Evolutionary conservation across 2,113 vertebrate species (phyloP), one percentile per base, ranked within the genome.

Genomic region (Pheucticus melanocephalus): DNA sequence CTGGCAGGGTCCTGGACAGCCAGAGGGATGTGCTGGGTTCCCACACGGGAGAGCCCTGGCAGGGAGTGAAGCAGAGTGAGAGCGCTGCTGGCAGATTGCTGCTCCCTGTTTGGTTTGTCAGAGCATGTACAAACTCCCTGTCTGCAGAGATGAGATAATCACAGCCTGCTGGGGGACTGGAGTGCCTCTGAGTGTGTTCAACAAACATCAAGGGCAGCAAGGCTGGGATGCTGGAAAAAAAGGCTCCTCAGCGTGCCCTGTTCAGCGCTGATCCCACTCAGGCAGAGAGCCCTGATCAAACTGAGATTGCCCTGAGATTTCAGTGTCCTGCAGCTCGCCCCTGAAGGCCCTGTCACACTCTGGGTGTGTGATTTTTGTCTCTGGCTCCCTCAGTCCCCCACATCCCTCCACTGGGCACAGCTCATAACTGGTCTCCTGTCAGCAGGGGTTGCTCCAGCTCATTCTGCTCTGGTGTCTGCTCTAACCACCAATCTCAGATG

Each of bases 101-200:
- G 48, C 84, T 94, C 59, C 10, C 60, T 82, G 75, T 82, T 88
- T 86, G 56, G 9, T 88, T 93, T 96, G 82, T 78, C 85, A 80
- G 85, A 50, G 48, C 47, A 57, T 79, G 86, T 69, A 85, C 90
- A 60, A 92, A 25, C 66, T 70, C 56, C 56, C 63, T 86, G 33
- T 56, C 76, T 90, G 92, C 59, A 86, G 54, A 88, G 82, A 86
- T 51, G 65, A 94, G 88, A 88, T 84, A 91, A 96, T 90, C 75
- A 85, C 47, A 69, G 70, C 27, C 76, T 95, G 76, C 50, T 53
- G 30, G 28, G 51, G 73, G 54, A 90, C 56, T 84, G 30, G 31
- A 60, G 63, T 11, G 66, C 56, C 66, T 68, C 64, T 23, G 33
- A 66, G 59, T 50, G 4, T 63, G 56, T 66, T 80, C 72, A 84